These are phyloP conservation scores for Vannuccia rotundouncinata DNA, from an alignment of 2,888 invertebrate species.

Conservation along the genomic window DNA sequence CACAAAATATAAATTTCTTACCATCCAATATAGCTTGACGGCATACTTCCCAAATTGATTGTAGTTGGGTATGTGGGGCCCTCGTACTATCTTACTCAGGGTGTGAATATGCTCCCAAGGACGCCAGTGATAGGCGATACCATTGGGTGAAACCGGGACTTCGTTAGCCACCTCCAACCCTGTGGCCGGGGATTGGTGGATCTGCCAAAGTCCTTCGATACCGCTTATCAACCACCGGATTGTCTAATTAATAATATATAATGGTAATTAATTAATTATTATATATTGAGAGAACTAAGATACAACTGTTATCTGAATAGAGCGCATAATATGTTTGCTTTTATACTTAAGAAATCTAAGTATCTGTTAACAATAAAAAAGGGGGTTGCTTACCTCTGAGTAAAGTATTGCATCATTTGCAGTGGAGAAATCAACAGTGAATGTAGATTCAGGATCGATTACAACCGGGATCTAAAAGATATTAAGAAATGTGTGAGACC, in stretches of 20 bases:
- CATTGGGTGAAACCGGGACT: constrained; percentile 43
- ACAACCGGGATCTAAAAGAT: background rate
- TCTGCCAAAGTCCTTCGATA: constrained; percentile 52
- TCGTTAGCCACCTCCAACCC: constrained; percentile 28
- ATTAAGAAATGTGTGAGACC: background rate
- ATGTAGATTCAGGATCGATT: background rate
- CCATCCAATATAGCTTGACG: constrained; percentile 57
- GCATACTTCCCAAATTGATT: constrained; percentile 57
- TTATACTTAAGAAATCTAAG: no score
- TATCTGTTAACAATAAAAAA: background rate
- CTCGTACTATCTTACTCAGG: constrained; percentile 52
- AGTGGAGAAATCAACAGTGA: background rate
- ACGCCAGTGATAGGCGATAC: constrained; percentile 48
- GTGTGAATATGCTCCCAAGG: constrained; percentile 58
- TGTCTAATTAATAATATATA: constrained; percentile 44
- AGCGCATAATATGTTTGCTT: no score
- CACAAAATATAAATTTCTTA: no score
- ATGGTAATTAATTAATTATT: background rate
- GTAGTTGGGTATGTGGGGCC: constrained; percentile 52
- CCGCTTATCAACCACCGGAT: constrained; percentile 55
- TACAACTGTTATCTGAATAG: background rate
- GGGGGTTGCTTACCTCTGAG: background rate
- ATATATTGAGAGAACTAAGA: background rate
- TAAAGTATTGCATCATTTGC: background rate
- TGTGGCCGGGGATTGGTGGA: constrained; percentile 41